Evolutionary conservation across 2,888 invertebrate genomes (phyloP), one percentile per base, ranked within the genome.

Genomic region (Lymantria dispar): DNA sequence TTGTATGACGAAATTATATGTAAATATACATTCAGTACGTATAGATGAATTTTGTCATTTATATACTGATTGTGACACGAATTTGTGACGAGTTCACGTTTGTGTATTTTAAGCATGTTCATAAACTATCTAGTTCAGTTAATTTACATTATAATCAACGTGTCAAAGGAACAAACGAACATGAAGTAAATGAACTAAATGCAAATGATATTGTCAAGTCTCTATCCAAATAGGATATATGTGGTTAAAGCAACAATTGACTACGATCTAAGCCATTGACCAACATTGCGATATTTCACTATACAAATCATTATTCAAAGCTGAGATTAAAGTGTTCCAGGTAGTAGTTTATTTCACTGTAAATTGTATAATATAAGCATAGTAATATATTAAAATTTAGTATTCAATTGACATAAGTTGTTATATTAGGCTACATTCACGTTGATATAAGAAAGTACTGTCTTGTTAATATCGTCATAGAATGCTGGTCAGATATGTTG

Each of bases 121-220:
- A 46, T 46, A 30, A 57, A 47, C 52, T 52, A 56, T 50, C 56
- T 58, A 45, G 49, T 49, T 56, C 61, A 56, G 61, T 63, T 60
- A 56, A 65, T 63, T 65, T 66, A 63, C 63, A 63, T 63, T 43
- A 56, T 65, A 63, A 63, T 66, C 67, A 65, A 54, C 58, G 55
- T 66, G 63, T 66, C 63, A 65, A 65, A 65, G 67, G 66, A 63
- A 52, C 48, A 54, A 58, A 54, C 47, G 55, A 54, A 61, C 60
- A 47, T 58, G 63, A 66, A 66, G 66, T 63, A 61, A 65, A 66
- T 56, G 56, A 66, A 66, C 63, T 66, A 65, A 66, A 65, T 66
- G 63, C 58, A 63, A 65, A 66, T 65, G 52, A 40, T 53, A 50
- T 63, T 60, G 66, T 65, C 64, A 66, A 66, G 64, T 55, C 62